Evolutionary conservation across 2,113 vertebrate species (phyloP).

Genomic region (Leptodactylus fuscus): DNA sequence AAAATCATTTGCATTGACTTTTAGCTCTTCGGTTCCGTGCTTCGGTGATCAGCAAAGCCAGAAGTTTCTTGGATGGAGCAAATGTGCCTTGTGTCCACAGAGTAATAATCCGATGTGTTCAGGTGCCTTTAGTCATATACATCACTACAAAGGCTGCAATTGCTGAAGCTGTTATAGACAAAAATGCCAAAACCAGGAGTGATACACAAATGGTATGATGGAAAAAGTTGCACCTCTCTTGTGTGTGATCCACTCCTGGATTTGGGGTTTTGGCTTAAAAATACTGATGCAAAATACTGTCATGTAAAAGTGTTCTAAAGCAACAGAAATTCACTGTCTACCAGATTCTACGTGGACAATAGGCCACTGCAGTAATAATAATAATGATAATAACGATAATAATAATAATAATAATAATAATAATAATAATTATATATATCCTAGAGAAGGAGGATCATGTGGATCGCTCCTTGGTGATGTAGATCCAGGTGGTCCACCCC

Average conservation of each 20-base stretch:
- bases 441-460: not conserved
- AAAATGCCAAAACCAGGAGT: no score
- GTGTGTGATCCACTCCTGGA: no score
- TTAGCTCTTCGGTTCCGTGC: no score
- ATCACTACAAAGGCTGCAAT: not conserved
- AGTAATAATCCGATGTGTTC: not conserved
- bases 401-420: not conserved
- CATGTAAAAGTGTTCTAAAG: no score
- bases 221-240: no score
- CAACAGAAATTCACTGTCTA: no score
- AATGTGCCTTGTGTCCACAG: not conserved
- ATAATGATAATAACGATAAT: not conserved
- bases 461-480: not conserved
- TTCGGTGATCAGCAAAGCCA: no score
- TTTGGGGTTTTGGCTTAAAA: no score
- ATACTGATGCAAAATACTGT: not conserved
- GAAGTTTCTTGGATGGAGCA: not conserved
- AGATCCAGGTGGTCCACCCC: slow-evolving; percentile 54
- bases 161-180: no score
- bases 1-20: not conserved
- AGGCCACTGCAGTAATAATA: not conserved
- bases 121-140: not conserved
- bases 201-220: no score
- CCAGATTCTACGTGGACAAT: not conserved
- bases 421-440: not conserved